Conservation (phyloP, 2,888 invertebrate genomes). For the Onthophagus sagittarius region DNA sequence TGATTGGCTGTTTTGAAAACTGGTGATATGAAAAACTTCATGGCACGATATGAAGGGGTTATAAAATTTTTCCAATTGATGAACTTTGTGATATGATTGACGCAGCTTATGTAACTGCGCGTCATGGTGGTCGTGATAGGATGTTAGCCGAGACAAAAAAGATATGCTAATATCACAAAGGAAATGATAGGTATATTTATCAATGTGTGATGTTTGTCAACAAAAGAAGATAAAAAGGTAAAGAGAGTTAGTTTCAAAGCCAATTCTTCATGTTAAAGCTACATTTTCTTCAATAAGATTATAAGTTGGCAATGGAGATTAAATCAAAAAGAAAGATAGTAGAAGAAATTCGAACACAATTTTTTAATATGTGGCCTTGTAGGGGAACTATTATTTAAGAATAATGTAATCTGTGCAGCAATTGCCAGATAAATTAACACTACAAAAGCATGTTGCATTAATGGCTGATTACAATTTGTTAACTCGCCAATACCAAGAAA, state of each 20-base stretch:
- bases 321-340: no score
- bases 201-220: slow-evolving; percentile 11
- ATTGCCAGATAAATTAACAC: no score
- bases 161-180: slow-evolving; percentile 21
- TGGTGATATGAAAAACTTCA: neutral
- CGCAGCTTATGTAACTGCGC: neutral
- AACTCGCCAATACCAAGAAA: no score
- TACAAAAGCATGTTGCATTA: no score
- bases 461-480: no score
- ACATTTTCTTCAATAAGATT: no score
- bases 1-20: neutral
- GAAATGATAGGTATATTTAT: slow-evolving; percentile 12
- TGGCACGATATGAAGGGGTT: neutral
- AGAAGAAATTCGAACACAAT: no score
- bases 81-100: neutral
- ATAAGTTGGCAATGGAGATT: no score
- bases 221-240: slow-evolving; percentile 17
- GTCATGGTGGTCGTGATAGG: slow-evolving; percentile 8
- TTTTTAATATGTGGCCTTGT: no score
- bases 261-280: slow-evolving; percentile 26
- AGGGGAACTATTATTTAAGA: no score
- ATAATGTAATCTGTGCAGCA: no score
- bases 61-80: neutral
- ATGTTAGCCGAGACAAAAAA: slow-evolving; percentile 16
- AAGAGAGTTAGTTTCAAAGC: slow-evolving; percentile 26